Evolutionary conservation across 2,888 invertebrate species (phyloP).

Genomic region (Tenodera sinensis): DNA sequence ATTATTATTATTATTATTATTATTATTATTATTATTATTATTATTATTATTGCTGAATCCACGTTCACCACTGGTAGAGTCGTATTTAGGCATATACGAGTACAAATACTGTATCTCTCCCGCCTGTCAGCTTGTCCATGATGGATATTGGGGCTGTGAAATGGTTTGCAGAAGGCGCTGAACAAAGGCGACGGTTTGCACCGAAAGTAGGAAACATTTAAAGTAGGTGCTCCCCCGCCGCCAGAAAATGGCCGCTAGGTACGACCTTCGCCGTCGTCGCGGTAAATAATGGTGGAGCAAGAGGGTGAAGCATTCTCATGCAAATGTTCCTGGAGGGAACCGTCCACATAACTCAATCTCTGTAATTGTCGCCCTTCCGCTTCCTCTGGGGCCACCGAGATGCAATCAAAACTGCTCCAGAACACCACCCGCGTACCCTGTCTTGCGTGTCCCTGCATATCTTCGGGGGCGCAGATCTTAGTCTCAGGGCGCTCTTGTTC

Average conservation of each 20-base stretch:
- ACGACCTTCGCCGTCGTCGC: background rate
- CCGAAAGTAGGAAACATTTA: background rate
- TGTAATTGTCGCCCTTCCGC: conserved; percentile 20
- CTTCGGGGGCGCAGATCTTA: background rate
- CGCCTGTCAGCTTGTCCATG: no score
- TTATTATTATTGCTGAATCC: no score
- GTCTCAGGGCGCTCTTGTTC: background rate
- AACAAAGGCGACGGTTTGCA: background rate
- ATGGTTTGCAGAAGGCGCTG: background rate
- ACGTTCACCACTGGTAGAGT: no score
- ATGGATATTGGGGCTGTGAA: no score
- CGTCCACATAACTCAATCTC: conserved; percentile 17
- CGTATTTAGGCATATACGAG: no score
- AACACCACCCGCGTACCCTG: background rate
- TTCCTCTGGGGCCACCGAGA: background rate
- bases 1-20: no score
- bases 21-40: no score
- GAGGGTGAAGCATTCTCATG: conserved; percentile 16
- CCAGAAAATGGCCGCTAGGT: background rate
- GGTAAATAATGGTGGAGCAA: conserved; percentile 16
- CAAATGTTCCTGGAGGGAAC: conserved; percentile 10
- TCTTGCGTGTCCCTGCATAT: background rate
- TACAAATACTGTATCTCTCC: no score
- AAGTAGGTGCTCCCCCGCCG: background rate
- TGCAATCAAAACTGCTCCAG: background rate